Conservation (phyloP, 1,140 invertebrate species). For the Pseudachorutes palmiensis region DNA sequence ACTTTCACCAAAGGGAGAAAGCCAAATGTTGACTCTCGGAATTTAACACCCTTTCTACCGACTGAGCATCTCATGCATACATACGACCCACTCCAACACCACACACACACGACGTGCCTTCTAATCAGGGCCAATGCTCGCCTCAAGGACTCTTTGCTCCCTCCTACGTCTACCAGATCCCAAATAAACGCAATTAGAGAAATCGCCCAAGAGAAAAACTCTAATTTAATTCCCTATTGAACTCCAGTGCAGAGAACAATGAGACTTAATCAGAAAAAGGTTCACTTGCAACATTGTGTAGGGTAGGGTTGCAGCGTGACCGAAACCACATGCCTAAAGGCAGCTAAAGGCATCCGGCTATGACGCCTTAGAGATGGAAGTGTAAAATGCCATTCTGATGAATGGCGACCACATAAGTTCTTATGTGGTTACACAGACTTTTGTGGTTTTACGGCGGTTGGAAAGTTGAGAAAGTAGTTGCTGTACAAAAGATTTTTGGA, state of each 20-base stretch:
- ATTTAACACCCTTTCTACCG: constrained; percentile 7
- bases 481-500: neutral
- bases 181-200: neutral
- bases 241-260: too few species aligned
- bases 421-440: too few species aligned
- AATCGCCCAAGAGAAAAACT: neutral
- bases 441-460: neutral
- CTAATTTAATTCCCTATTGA: neutral
- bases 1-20: neutral
- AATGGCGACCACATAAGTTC: too few species aligned
- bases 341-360: too few species aligned
- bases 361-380: too few species aligned
- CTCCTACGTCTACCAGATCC: neutral
- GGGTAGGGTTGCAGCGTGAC: too few species aligned
- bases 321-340: too few species aligned
- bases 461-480: neutral
- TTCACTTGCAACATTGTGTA: too few species aligned
- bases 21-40: constrained; percentile 10
- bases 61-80: constrained; percentile 6
- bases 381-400: too few species aligned
- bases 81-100: neutral
- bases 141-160: neutral
- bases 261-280: too few species aligned
- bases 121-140: too few species aligned
- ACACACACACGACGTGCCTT: too few species aligned